A percentile compares a stretch with the other conserved stretches of the same genome.
Conservation (phyloP, 2,888 invertebrate species). For the Melolontha melolontha region DNA sequence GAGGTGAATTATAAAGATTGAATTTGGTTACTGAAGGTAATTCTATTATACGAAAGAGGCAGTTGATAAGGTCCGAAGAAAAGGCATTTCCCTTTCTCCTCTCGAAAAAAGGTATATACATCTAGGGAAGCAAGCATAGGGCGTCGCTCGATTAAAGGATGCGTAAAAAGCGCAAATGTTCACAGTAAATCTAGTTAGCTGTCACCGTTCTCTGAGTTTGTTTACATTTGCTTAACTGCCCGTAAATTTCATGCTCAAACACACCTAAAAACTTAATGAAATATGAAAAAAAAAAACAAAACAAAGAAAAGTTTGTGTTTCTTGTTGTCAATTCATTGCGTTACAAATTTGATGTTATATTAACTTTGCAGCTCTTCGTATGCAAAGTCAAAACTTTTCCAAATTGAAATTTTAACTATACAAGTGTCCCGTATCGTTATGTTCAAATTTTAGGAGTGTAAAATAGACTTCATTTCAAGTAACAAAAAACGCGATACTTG, state of each 20-base stretch:
- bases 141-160: slow-evolving; percentile 15
- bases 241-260: slow-evolving; percentile 1
- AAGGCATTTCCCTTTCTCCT: slow-evolving; percentile 3
- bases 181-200: slow-evolving; percentile 30
- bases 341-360: no score
- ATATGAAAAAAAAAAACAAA: background rate
- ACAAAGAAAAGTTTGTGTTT: slow-evolving; percentile 3
- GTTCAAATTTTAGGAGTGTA: no score
- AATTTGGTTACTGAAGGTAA: slow-evolving; percentile 23
- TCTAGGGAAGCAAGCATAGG: slow-evolving; percentile 2
- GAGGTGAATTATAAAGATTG: slow-evolving; percentile 25
- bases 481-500: no score
- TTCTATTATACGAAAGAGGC: slow-evolving; percentile 14
- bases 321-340: no score
- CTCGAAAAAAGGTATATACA: slow-evolving; percentile 7
- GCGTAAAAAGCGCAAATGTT: slow-evolving; percentile 27
- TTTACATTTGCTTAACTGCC: slow-evolving; percentile 26
- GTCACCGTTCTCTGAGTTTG: slow-evolving; percentile 23
- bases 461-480: no score
- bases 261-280: slow-evolving; percentile 20
- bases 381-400: no score
- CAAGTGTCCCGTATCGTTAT: no score
- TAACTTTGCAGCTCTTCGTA: no score
- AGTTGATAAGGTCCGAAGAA: slow-evolving; percentile 17
- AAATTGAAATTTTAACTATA: no score